These are phyloP conservation scores for Kryptopterus vitreolus DNA, from an alignment of 2,797 vertebrate genomes.

Conservation along the genomic window DNA sequence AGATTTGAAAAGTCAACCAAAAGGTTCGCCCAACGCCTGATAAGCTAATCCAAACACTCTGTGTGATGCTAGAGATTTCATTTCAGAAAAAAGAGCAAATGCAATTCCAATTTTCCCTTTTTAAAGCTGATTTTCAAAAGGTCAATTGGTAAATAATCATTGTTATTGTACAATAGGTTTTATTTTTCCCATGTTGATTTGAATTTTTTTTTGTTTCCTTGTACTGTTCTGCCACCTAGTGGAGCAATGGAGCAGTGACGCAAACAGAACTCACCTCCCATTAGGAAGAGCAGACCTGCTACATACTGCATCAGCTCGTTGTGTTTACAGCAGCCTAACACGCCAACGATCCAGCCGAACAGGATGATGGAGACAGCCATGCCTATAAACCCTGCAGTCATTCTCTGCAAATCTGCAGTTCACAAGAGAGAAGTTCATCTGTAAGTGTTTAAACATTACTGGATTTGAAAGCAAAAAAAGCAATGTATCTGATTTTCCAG, in stretches of 20 bases:
- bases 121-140: not conserved
- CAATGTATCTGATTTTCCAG: not conserved
- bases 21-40: too few species aligned
- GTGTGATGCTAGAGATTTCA: not conserved
- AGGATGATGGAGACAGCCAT: constrained; percentile 93
- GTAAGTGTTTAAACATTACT: not conserved
- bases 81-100: not conserved
- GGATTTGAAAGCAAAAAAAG: not conserved
- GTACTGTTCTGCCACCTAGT: constrained; percentile 34
- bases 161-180: not conserved
- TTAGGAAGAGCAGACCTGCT: constrained; percentile 92
- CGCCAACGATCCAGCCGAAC: constrained; percentile 90
- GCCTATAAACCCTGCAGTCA: constrained; percentile 91
- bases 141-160: not conserved
- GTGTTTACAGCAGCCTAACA: constrained; percentile 88
- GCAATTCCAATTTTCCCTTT: not conserved
- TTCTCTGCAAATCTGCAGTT: constrained; percentile 84
- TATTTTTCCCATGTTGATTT: not conserved
- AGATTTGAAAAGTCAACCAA: too few species aligned
- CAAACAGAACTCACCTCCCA: constrained; percentile 84
- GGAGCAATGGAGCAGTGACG: not conserved
- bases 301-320: constrained; percentile 96
- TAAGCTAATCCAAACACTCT: too few species aligned
- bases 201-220: not conserved
- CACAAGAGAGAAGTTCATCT: not conserved